Evolutionary conservation across 2,797 vertebrate species (phyloP).

Genomic region (Zonotrichia albicollis): DNA sequence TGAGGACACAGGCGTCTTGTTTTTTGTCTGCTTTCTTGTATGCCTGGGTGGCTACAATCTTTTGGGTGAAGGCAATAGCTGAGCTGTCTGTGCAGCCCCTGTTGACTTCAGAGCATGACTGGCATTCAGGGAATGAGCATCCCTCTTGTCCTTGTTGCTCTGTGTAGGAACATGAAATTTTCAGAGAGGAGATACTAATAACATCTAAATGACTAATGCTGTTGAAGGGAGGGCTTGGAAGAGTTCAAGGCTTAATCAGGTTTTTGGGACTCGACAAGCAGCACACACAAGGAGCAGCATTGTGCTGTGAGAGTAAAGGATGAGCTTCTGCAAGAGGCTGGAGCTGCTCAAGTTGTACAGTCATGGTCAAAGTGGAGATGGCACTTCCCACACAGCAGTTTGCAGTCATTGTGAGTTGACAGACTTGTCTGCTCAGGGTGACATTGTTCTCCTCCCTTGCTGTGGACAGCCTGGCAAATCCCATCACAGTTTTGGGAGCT

Average conservation of each 20-base stretch:
- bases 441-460: background rate
- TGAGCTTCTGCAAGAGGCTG: background rate
- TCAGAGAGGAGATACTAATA: background rate
- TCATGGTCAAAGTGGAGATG: background rate
- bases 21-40: background rate
- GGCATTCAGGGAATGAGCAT: background rate
- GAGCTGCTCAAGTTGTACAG: background rate
- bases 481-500: background rate
- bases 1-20: background rate
- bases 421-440: background rate
- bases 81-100: background rate
- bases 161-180: background rate
- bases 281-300: background rate
- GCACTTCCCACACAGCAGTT: background rate
- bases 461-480: background rate
- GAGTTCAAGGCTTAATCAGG: background rate
- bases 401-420: fast-evolving
- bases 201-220: background rate
- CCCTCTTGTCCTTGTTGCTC: background rate
- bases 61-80: background rate
- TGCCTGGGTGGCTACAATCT: background rate
- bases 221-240: background rate
- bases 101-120: background rate
- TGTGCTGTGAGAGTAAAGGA: background rate
- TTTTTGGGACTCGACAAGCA: background rate